These are phyloP conservation scores for Steinernema carpocapsae DNA, from an alignment of 2,888 invertebrate genomes.

Conservation along the genomic window DNA sequence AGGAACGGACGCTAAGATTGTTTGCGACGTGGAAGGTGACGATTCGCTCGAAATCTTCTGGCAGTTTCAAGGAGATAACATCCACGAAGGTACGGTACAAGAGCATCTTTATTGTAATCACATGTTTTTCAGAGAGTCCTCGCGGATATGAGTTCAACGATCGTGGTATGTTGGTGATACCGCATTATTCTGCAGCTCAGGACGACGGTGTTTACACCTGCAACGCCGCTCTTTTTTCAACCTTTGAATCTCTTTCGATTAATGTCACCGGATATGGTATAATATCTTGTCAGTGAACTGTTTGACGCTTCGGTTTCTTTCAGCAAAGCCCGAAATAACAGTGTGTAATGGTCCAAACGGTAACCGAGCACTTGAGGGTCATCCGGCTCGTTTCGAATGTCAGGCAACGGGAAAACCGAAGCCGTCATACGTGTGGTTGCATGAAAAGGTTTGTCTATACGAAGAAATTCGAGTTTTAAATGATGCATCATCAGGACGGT, in stretches of 20 bases:
- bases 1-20: slow-evolving; percentile 54
- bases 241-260: slow-evolving; percentile 52
- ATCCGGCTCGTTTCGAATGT: slow-evolving; percentile 56
- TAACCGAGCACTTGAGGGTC: slow-evolving; percentile 55
- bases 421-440: slow-evolving; percentile 60
- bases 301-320: background rate
- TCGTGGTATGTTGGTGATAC: slow-evolving; percentile 54
- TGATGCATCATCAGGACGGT: background rate
- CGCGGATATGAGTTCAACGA: slow-evolving; percentile 58
- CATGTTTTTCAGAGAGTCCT: slow-evolving; percentile 46
- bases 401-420: slow-evolving; percentile 59
- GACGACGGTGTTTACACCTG: slow-evolving; percentile 61
- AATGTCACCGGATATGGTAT: slow-evolving; percentile 49
- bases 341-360: slow-evolving; percentile 55
- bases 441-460: background rate
- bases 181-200: slow-evolving; percentile 51
- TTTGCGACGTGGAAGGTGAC: slow-evolving; percentile 48
- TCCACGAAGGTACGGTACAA: slow-evolving; percentile 1
- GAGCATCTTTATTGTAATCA: background rate
- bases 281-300: slow-evolving; percentile 15
- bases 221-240: slow-evolving; percentile 57
- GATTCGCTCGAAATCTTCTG: slow-evolving; percentile 24
- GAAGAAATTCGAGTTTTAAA: background rate
- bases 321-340: slow-evolving; percentile 55
- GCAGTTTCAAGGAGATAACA: slow-evolving; percentile 28